These are phyloP conservation scores for Oreotrochilus melanogaster DNA, from an alignment of 2,113 vertebrate species.

Conservation along the genomic window DNA sequence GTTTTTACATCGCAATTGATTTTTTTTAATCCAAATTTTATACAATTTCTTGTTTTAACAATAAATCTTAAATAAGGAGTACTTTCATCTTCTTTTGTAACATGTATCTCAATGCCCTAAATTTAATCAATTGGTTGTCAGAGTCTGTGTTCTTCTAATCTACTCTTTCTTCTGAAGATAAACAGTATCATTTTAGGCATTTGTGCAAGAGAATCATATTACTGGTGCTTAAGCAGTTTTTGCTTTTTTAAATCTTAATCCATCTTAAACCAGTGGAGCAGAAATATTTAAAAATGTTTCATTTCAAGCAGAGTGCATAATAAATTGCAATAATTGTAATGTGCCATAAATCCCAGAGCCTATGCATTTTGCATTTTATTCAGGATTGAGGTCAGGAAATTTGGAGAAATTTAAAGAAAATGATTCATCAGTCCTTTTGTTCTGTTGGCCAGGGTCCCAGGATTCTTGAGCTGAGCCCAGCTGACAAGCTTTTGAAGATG, in stretches of 20 bases:
- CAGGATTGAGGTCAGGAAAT: conserved; percentile 90
- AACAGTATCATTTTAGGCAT: conserved; percentile 86
- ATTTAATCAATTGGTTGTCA: conserved; percentile 85
- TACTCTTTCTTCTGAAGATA: conserved; percentile 84
- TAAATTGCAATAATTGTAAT: conserved; percentile 88
- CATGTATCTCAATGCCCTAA: conserved; percentile 75
- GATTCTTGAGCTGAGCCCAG: conserved; percentile 91
- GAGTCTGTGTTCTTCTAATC: conserved; percentile 81
- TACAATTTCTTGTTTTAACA: conserved; percentile 68
- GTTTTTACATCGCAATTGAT: conserved; percentile 17
- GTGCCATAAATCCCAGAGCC: conserved; percentile 88
- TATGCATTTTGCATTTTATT: conserved; percentile 89
- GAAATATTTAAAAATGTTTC: conserved; percentile 88
- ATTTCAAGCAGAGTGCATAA: conserved; percentile 85
- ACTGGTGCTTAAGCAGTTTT: conserved; percentile 89
- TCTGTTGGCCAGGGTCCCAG: conserved; percentile 90
- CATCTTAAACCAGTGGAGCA: conserved; percentile 88
- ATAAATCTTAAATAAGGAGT: conserved; percentile 74
- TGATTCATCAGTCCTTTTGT: conserved; percentile 91
- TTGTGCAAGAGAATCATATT: conserved; percentile 86
- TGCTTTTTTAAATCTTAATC: conserved; percentile 87
- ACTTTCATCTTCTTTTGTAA: conserved; percentile 80
- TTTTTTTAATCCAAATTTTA: conserved; percentile 70
- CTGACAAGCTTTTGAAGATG: conserved; percentile 96
- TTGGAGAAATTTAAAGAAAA: conserved; percentile 92